These are phyloP conservation scores for Agrochola circellaris DNA, from an alignment of 2,888 invertebrate species.

Conservation along the genomic window DNA sequence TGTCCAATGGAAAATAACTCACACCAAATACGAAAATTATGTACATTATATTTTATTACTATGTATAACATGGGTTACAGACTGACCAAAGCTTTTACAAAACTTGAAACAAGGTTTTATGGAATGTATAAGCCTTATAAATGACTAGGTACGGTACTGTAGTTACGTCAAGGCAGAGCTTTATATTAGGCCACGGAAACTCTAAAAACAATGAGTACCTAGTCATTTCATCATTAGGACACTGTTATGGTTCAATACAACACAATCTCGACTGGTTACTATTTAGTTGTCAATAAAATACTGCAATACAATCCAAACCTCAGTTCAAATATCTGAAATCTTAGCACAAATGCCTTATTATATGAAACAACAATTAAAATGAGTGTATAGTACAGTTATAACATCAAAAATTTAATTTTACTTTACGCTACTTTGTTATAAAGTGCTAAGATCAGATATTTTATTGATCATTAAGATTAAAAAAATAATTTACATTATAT, in stretches of 20 bases:
- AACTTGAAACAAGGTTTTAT: constrained; percentile 84
- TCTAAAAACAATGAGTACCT: constrained; percentile 77
- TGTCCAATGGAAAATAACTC: constrained; percentile 72
- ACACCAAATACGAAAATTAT: constrained; percentile 73
- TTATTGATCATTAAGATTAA: constrained; percentile 71
- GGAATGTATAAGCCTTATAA: constrained; percentile 89
- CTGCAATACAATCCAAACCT: constrained; percentile 83
- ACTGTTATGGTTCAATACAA: constrained; percentile 78
- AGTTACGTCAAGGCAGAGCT: constrained; percentile 52
- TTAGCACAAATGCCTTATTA: constrained; percentile 79
- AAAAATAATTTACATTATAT: constrained; percentile 71
- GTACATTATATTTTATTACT: constrained; percentile 71
- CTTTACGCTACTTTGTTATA: constrained; percentile 59
- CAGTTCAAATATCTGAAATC: constrained; percentile 77
- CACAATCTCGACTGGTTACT: constrained; percentile 79
- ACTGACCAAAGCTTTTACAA: constrained; percentile 81
- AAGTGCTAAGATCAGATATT: constrained; percentile 84
- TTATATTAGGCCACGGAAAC: constrained; percentile 62
- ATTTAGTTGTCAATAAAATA: constrained; percentile 83
- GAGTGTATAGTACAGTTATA: constrained; percentile 57
- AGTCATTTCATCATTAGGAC: constrained; percentile 81
- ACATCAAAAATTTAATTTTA: constrained; percentile 66
- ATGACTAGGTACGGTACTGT: constrained; percentile 82
- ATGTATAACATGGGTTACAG: constrained; percentile 71
- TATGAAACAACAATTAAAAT: constrained; percentile 62